phyloP scores from a whole-genome alignment of 1,140 invertebrate species.

The Harlomillsia oculata region DNA sequence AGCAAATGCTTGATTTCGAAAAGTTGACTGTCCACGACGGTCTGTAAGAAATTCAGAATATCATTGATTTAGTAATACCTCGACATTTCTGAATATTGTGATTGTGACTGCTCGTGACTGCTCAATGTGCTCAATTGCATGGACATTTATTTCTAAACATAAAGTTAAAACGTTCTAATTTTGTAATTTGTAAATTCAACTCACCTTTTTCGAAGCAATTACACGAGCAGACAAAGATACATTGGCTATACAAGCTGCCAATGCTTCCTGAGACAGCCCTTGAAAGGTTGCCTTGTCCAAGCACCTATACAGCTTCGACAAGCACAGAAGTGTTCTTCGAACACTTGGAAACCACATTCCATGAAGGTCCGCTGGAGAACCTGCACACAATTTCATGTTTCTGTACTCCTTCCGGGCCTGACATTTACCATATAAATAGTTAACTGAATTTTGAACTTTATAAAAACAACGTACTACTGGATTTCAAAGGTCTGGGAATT shows the following conservation, averaged over 20 bases:
- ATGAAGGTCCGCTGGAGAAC: constrained; percentile 89
- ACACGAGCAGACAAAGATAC: constrained; percentile 63
- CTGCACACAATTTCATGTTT: constrained; percentile 40
- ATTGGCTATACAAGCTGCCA: constrained; percentile 82
- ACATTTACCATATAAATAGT: not conserved
- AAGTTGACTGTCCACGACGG: constrained; percentile 76
- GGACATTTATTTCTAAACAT: not conserved
- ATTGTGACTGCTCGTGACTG: too few species aligned
- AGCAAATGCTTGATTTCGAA: constrained; percentile 97
- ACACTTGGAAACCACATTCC: constrained; percentile 99
- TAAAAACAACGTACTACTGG: constrained; percentile 22
- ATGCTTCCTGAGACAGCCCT: constrained; percentile 87
- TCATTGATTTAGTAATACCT: too few species aligned
- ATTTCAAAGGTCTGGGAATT: constrained; percentile 35
- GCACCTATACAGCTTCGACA: constrained; percentile 90
- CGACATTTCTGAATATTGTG: too few species aligned
- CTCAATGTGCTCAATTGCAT: too few species aligned
- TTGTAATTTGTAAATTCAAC: not conserved
- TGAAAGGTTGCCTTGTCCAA: constrained; percentile 92
- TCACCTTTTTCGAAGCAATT: constrained; percentile 54
- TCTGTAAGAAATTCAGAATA: constrained; percentile 47
- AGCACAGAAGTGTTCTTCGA: constrained; percentile 80
- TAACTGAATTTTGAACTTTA: not conserved
- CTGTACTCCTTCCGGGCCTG: not conserved
- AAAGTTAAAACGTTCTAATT: not conserved